Base-by-base conservation (phyloP, 2,888 invertebrate genomes). In the Leucoptera coffeella region DNA sequence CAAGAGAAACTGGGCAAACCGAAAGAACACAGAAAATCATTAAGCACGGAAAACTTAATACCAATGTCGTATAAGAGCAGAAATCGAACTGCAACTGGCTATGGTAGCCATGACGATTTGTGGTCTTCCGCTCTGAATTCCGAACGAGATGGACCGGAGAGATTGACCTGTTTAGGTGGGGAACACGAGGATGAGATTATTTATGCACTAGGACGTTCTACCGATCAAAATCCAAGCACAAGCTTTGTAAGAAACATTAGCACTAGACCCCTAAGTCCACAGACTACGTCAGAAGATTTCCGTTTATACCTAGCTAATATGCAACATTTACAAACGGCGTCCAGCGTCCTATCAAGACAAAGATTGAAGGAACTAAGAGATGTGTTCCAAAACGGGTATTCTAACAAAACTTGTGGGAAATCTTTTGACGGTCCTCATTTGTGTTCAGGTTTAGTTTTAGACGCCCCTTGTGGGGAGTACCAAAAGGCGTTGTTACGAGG, bases 301-400 rank as follows among this genome's bases (percentile, higher is more conserved):
- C 74, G 82, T 40, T 50, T 80, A 30, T 83, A 84, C 44, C 50
- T 83, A 34, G 82, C 82, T 12, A 82, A 82, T 41, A 78, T 83
- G 50, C 82, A 83, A 39, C 79, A 82, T 45, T 44, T 83, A 5
- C 82, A 83, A 37, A 83, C 80, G 34, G 82, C 82, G 1, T 76
- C 82, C 0, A 81, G 80, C 37, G 60, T 79, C 0, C 45, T 83
- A 3, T 61, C 74, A 1, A 51, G 80, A n/a, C 59, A 73, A 17
- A 78, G 82, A 31, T 43, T 83, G 25, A 67, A 71, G 26, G 75
- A 76, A 40, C 43, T 78, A 23, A 73, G 75, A 36, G 59, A 72
- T 9, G 69, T 77, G 1, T 78, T 78, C 33, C 75, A 75, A 38
- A 74, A 71, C 28, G 72, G 72, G 0, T 74, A 73, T 36, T 65